These are phyloP conservation scores for Drosophila sp. DNA, from an alignment of 1,140 invertebrate species.

Conservation along the genomic window DNA sequence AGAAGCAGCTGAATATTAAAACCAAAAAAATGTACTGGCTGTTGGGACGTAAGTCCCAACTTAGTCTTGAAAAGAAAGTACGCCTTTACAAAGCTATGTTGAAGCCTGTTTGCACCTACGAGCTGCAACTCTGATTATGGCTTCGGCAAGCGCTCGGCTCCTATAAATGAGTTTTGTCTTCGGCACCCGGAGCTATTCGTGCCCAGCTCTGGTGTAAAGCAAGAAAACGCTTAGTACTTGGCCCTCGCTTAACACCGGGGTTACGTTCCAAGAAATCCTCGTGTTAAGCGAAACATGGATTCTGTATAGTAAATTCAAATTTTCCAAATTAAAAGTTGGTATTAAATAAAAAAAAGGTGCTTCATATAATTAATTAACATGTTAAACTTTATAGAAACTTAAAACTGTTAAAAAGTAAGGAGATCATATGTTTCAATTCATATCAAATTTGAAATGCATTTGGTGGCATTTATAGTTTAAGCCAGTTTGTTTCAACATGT, in stretches of 20 bases:
- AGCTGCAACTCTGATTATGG: no score
- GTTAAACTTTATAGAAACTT: slow-evolving; percentile 1
- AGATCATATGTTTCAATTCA: slow-evolving; percentile 15
- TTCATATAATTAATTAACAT: slow-evolving; percentile 8
- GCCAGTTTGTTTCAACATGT: slow-evolving; percentile 11
- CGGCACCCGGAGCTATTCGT: no score
- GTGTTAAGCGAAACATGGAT: slow-evolving; percentile 17
- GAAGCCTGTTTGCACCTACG: no score
- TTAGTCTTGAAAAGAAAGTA: no score
- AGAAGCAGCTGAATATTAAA: no score
- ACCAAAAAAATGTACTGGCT: no score
- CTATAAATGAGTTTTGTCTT: no score
- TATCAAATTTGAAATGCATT: slow-evolving; percentile 14
- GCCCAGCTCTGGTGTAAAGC: no score
- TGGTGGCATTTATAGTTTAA: slow-evolving; percentile 16
- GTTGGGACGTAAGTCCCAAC: no score
- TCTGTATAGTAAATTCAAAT: slow-evolving; percentile 12
- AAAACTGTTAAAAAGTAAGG: slow-evolving; percentile 22
- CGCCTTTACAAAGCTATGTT: no score
- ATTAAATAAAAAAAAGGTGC: slow-evolving; percentile 2
- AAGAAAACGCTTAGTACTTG: not conserved
- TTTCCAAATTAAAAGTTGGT: slow-evolving; percentile 8
- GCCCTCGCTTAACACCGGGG: slow-evolving; percentile 13
- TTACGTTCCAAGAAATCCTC: not conserved
- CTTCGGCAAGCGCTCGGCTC: no score